Conservation (phyloP, 2,797 vertebrate species). For the Adelosebastes latens region DNA sequence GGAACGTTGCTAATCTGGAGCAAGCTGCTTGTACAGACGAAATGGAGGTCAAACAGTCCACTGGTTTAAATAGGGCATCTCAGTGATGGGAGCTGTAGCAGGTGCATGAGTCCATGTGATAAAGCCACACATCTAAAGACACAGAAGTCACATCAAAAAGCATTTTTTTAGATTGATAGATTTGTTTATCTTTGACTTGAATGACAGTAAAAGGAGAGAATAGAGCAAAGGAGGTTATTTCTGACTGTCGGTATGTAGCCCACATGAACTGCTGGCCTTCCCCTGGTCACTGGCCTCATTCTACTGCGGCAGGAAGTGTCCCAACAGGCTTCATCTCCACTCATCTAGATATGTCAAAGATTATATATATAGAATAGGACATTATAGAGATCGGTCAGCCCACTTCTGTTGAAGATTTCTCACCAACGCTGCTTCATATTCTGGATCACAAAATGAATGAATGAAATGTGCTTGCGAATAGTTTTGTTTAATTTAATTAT, state of each 20-base stretch:
- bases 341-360: conserved; percentile 28
- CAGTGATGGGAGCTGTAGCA: neutral
- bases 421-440: neutral
- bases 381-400: neutral
- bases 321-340: conserved; percentile 43
- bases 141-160: neutral
- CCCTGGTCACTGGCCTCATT: conserved; percentile 80
- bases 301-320: conserved; percentile 58
- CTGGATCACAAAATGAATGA: neutral
- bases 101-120: conserved; percentile 23
- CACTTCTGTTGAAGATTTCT: neutral
- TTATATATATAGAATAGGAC: conserved; percentile 9
- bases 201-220: neutral
- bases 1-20: conserved; percentile 4
- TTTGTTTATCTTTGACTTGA: neutral
- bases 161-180: neutral
- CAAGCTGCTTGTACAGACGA: conserved; percentile 8
- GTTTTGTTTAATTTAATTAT: neutral
- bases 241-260: conserved; percentile 36
- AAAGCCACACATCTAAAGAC: neutral
- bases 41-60: conserved; percentile 53
- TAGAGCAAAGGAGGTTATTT: conserved; percentile 40
- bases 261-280: conserved; percentile 62
- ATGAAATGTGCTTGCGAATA: neutral
- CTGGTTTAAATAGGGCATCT: conserved; percentile 56